Conservation (phyloP, 2,797 vertebrate species). For the Phrynocephalus vlangalii region DNA sequence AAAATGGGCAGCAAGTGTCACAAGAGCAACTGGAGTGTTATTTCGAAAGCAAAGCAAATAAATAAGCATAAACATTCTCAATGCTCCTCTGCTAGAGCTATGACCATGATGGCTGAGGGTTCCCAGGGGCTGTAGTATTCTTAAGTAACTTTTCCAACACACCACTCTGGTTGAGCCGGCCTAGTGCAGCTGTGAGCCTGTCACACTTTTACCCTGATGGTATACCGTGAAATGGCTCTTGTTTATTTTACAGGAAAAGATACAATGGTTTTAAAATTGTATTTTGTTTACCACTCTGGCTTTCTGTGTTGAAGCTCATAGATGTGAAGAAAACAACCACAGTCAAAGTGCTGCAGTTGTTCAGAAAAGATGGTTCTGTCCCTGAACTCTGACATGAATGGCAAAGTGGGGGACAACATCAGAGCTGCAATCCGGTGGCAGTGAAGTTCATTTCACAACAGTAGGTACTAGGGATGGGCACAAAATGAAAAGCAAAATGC, state of each 20-base stretch:
- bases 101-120: not conserved
- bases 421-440: too few species aligned
- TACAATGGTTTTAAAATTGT: not conserved
- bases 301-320: not conserved
- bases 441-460: too few species aligned
- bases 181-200: not conserved
- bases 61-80: not conserved
- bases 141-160: too few species aligned
- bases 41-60: not conserved
- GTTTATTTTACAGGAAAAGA: not conserved
- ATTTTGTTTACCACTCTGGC: not conserved
- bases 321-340: not conserved
- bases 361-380: not conserved
- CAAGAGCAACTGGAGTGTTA: not conserved
- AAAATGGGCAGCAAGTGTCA: not conserved
- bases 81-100: not conserved
- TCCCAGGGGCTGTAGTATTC: not conserved
- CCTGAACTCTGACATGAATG: not conserved
- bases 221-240: not conserved
- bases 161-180: not conserved
- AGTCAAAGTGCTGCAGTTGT: not conserved
- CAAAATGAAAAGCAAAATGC: too few species aligned
- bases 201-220: too few species aligned
- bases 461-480: too few species aligned
- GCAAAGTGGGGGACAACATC: too few species aligned